Evolutionary conservation across 1,140 invertebrate species (phyloP).

Genomic region (Brevipalpus yothersi): DNA sequence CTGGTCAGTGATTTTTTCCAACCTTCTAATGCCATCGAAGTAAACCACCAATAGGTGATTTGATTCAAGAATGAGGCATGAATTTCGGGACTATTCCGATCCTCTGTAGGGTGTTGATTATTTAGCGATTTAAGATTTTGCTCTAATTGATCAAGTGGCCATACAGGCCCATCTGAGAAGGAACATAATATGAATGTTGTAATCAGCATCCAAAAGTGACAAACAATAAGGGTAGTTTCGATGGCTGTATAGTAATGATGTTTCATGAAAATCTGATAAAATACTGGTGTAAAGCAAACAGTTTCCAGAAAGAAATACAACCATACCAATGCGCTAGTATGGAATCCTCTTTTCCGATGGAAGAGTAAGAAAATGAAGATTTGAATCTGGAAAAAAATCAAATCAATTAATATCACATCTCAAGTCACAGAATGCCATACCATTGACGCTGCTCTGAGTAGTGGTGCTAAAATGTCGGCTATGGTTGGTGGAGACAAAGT

Average conservation of each 20-base stretch:
- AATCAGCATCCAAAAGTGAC: not conserved
- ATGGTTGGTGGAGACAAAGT: not conserved
- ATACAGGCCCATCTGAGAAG: slow-evolving; percentile 17
- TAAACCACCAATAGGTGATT: slow-evolving; percentile 78
- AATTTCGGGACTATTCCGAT: not conserved
- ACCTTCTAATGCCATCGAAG: slow-evolving; percentile 19
- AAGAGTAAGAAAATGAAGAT: not conserved
- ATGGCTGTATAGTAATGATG: not conserved
- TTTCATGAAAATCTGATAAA: not conserved
- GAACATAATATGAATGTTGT: not conserved
- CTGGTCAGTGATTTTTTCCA: not conserved
- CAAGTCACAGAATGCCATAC: not conserved
- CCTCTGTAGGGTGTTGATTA: not conserved
- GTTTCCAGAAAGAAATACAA: not conserved
- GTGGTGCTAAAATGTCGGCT: not conserved
- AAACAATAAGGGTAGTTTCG: not conserved
- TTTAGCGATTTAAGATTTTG: not conserved
- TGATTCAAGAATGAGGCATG: slow-evolving; percentile 60
- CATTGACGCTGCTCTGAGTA: not conserved
- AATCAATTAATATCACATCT: not conserved
- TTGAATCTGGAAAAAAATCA: not conserved
- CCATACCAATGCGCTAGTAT: not conserved
- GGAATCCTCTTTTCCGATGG: not conserved
- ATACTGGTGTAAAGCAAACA: not conserved
- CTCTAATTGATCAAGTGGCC: not conserved